Base-by-base conservation (phyloP, 2,888 invertebrate genomes). In the Malthinus flaveolus region DNA sequence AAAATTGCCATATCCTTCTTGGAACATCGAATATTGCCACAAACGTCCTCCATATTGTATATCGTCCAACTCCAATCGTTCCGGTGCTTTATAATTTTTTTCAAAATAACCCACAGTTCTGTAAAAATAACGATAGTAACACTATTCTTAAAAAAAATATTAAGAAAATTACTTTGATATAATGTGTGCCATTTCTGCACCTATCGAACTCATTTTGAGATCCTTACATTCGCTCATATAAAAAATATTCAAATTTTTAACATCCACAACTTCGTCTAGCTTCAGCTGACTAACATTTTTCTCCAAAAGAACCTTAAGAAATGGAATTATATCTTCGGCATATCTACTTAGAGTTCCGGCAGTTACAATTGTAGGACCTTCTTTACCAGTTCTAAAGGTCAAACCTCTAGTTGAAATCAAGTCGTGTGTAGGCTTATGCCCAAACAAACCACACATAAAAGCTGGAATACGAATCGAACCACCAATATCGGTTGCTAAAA, bases 391-490 rank as follows among this genome's bases (percentile, higher is more conserved):
- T 52, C 91, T 82, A 37, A 89, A 84, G 0, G 90, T 87, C 12
- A 93, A 84, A 0, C 91, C 74, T 81, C 69, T 71, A 1, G 73
- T 76, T 10, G 73, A 68, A 12, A 77, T 74, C 12, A 79, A 59
- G 68, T 78, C 75, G 50, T 83, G 83, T 32, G 80, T 88, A 1
- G 92, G 88, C 75, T 94, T 93, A 72, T 92, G 88, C 0, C 91
- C 95, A 78, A 88, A 95, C 49, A 95, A 81, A 0, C 96, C 95
- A 79, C 93, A 94, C 81, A 88, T 94, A 76, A 91, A 93, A 0
- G 91, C 87, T 0, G 96, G 96, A 85, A 95, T 93, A 32, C 98
- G 85, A 45, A 94, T 91, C 3, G 96, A 96, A 0, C 98, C 98
- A n/a, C 97, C 97, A 69, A 98, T 96, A 76, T 98, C 98, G 0